Conservation (phyloP, 1,140 invertebrate genomes). For the Papilio polytes region DNA sequence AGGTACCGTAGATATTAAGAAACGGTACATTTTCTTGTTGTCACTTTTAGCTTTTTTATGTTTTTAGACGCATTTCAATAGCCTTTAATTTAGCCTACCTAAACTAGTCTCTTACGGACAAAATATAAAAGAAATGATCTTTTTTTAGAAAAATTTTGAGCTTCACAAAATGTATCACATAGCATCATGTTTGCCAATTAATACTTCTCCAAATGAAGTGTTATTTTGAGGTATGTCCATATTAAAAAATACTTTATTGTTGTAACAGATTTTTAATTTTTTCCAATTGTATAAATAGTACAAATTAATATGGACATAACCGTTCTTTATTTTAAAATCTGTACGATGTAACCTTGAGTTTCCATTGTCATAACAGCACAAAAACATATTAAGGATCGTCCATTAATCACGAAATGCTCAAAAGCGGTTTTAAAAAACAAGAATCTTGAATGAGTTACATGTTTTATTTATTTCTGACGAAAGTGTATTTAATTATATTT, state of each 20-base stretch:
- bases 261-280: background rate
- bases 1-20: conserved; percentile 8
- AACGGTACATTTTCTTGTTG: too few relatives aligned
- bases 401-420: too few relatives aligned
- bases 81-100: conserved; percentile 36
- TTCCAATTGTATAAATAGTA: background rate
- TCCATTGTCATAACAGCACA: conserved; percentile 11
- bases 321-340: background rate
- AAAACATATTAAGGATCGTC: too few relatives aligned
- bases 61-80: conserved; percentile 34
- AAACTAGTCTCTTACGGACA: conserved; percentile 32
- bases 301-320: conserved; percentile 21
- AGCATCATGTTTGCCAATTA: conserved; percentile 34
- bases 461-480: too few relatives aligned
- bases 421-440: too few relatives aligned
- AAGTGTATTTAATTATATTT: too few relatives aligned
- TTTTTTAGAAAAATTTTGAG: conserved; percentile 39
- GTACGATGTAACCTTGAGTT: background rate
- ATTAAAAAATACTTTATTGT: background rate
- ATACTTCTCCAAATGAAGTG: conserved; percentile 23
- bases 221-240: conserved; percentile 6
- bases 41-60: background rate
- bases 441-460: too few relatives aligned
- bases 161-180: conserved; percentile 38
- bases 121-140: conserved; percentile 31